phyloP scores from a whole-genome alignment of 2,113 vertebrate species.

The Eudyptes chrysolophus region DNA sequence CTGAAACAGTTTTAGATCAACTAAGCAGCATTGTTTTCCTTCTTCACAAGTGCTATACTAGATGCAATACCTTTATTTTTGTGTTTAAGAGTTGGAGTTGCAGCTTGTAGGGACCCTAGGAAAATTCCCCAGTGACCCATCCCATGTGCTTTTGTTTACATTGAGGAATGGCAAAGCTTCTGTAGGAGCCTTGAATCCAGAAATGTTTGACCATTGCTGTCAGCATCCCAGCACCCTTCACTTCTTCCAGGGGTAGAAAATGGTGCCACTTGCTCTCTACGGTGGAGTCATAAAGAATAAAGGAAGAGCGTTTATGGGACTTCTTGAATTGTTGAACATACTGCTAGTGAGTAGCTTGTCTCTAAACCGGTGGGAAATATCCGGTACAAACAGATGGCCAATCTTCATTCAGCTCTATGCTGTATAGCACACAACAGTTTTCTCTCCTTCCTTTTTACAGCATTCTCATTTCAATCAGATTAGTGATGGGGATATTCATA shows the following conservation, averaged over 20 bases:
- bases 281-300: background rate
- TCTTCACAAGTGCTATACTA: background rate
- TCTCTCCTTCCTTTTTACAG: background rate
- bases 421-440: background rate
- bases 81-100: background rate
- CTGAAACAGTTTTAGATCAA: background rate
- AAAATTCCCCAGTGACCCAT: background rate
- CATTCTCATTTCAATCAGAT: background rate
- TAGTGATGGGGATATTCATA: background rate
- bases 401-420: background rate
- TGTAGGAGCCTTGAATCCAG: background rate
- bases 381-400: slow-evolving; percentile 14
- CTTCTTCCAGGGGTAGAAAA: background rate
- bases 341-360: background rate
- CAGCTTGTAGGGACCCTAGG: background rate
- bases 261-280: background rate
- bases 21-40: background rate
- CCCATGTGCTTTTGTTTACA: background rate
- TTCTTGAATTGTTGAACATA: background rate
- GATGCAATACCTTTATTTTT: background rate
- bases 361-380: background rate
- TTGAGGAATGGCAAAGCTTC: background rate
- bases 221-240: background rate
- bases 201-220: background rate
- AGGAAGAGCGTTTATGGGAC: background rate